Percentiles rank a stretch among this genome's conserved stretches.
phyloP scores from a whole-genome alignment of 2,113 vertebrate genomes.

The Lophura nycthemera region DNA sequence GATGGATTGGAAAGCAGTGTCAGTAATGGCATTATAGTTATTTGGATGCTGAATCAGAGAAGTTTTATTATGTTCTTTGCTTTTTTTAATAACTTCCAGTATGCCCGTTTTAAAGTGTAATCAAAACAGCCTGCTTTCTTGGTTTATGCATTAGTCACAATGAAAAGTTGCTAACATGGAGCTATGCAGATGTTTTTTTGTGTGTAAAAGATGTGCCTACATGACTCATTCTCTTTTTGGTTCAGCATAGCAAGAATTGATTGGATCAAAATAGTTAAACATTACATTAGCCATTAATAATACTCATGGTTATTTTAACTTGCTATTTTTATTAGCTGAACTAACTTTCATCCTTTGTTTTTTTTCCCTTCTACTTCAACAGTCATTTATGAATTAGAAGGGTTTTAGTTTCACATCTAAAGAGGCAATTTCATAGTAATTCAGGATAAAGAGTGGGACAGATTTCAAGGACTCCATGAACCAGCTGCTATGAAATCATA shows the following conservation, averaged over 20 bases:
- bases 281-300: neutral
- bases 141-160: neutral
- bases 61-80: conserved; percentile 42
- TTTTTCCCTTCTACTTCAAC: neutral
- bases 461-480: neutral
- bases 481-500: neutral
- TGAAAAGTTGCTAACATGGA: conserved; percentile 28
- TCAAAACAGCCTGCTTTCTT: conserved; percentile 28
- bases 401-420: conserved; percentile 9
- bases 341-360: conserved; percentile 5
- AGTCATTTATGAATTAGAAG: neutral
- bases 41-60: neutral
- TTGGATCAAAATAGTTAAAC: neutral
- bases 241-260: neutral
- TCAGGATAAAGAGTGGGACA: neutral
- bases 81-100: conserved; percentile 28
- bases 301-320: neutral
- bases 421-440: neutral
- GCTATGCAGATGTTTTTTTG: neutral
- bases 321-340: neutral
- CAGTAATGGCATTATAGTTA: conserved; percentile 56
- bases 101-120: conserved; percentile 38
- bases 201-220: neutral
- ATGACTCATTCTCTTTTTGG: neutral
- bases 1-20: conserved; percentile 67